Evolutionary conservation across 2,113 vertebrate genomes (phyloP).

Genomic region (Mixornis gularis): DNA sequence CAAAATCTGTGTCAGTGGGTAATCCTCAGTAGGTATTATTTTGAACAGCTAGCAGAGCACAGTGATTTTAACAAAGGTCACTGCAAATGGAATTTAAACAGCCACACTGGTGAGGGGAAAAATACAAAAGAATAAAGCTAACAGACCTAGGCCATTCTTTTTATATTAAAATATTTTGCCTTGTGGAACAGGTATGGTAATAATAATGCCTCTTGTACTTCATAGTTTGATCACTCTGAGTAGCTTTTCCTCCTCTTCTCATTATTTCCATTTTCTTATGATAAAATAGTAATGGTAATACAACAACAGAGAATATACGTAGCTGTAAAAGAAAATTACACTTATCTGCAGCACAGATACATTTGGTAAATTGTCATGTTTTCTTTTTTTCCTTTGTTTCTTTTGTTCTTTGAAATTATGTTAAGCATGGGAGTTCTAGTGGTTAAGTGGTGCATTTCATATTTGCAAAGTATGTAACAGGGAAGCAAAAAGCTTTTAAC

Average conservation of each 20-base stretch:
- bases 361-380: neutral
- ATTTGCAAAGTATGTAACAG: neutral
- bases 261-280: neutral
- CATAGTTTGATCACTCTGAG: neutral
- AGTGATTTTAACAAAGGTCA: neutral
- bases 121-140: neutral
- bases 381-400: neutral
- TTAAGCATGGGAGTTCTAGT: neutral
- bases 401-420: neutral
- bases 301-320: neutral
- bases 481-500: neutral
- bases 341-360: neutral
- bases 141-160: neutral
- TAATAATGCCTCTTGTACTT: neutral
- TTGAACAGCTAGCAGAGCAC: neutral
- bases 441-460: neutral
- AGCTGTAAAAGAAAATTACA: neutral
- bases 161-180: neutral
- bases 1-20: neutral
- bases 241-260: neutral
- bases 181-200: neutral
- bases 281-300: neutral
- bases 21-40: neutral
- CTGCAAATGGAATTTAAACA: slow-evolving; percentile 19
- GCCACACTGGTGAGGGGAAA: neutral